Base-by-base conservation (phyloP, 2,797 vertebrate genomes). In the Epinephelus awoara region DNA sequence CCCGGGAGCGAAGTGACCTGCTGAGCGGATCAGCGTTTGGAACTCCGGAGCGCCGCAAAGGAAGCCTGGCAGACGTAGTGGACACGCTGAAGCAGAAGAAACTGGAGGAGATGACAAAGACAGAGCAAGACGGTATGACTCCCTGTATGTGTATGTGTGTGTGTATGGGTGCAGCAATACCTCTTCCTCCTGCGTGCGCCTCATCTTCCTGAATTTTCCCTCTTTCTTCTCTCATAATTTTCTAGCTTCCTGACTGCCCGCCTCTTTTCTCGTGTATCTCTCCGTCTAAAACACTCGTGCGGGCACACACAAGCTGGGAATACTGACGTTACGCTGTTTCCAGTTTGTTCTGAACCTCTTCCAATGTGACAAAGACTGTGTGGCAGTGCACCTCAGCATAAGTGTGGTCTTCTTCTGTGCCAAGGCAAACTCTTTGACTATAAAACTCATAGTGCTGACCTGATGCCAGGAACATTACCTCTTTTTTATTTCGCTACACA, bases 81-180 rank as follows among this genome's bases (percentile, higher is more conserved):
- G 98, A 99, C 94, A 98, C 98, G 38, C 96, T 99, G 94, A 99
- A 99, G 94, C 98, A 99, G 94, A 99, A 99, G 95, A 99, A 99
- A 91, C 94, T 99, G 88, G 98, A 99, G 95, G 98, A 99, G 95
- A 99, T 99, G 98, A 99, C 98, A 91, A 97, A 97, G 93, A 98
- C 98, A 86, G 98, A 99, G 79, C 98, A 99, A 93, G 97, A 99
- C 84, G 98, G 98, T 99, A 98, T 81, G 97, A 72, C 25, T 82
- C 68, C 40, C n/a, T 50, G 13, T 57, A 17, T 57, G n/a, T 75
- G 49, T 77, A 42, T 75, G 54, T 76, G 62, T 81, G 54, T 17
- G 2, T 55, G 44, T 67, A 6, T 9, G 54, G 40, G 42, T 29
- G 8, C 10, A 59, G 58, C 54, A 86, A 83, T 71, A 58, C 51